These are phyloP conservation scores for Drosophila ogumai DNA, from an alignment of 1,140 invertebrate species.

Conservation along the genomic window DNA sequence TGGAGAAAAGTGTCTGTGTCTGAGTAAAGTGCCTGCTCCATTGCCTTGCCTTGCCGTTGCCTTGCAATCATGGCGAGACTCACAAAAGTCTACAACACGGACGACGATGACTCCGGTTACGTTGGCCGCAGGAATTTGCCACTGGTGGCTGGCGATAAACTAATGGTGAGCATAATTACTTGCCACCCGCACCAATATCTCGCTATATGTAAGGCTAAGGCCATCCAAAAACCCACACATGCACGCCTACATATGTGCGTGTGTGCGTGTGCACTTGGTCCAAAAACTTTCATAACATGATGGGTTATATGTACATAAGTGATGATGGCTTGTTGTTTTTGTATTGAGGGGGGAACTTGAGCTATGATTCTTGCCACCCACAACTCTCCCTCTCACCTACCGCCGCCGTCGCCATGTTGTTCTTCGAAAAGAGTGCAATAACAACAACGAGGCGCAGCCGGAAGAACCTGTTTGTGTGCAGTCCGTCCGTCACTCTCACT, in stretches of 20 bases:
- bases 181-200: conserved; percentile 22
- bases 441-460: conserved; percentile 16
- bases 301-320: conserved; percentile 41
- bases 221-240: conserved; percentile 40
- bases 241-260: conserved; percentile 21
- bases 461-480: conserved; percentile 72
- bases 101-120: conserved; percentile 77
- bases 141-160: conserved; percentile 76
- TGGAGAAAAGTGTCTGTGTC: conserved; percentile 57
- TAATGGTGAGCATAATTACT: conserved; percentile 67
- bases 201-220: conserved; percentile 28
- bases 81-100: conserved; percentile 81
- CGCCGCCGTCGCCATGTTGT: conserved; percentile 66
- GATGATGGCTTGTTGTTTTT: conserved; percentile 22
- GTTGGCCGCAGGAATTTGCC: conserved; percentile 81
- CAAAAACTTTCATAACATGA: conserved; percentile 60
- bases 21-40: conserved; percentile 67
- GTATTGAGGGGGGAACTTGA: conserved; percentile 51
- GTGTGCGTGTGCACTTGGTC: conserved; percentile 48
- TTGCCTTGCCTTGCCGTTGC: conserved; percentile 65
- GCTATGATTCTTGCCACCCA: conserved; percentile 41
- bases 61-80: conserved; percentile 79
- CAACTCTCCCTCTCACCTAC: neutral
- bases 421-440: conserved; percentile 52
- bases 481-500: conserved; percentile 15